Percentiles rank a stretch among this genome's conserved stretches.
Evolutionary conservation across 2,797 vertebrate species (phyloP).

Genomic region (Propithecus deckenii): DNA sequence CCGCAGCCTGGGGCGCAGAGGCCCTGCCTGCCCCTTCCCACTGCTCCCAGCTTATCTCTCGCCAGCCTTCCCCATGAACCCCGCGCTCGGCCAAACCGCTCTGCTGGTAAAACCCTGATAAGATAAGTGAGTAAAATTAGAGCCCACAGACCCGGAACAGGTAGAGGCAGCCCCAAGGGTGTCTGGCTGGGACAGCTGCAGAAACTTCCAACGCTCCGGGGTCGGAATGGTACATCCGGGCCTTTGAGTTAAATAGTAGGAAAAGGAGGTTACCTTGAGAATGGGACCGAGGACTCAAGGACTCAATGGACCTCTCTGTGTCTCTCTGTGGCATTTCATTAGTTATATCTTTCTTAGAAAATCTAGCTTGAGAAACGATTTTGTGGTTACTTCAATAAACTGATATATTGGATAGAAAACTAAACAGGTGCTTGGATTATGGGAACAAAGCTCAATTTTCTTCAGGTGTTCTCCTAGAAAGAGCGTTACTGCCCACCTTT

Average conservation of each 20-base stretch:
- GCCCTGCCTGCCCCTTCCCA: background rate
- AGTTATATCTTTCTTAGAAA: background rate
- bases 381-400: background rate
- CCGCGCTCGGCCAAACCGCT: background rate
- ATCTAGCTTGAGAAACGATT: background rate
- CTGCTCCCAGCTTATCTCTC: background rate
- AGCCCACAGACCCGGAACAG: background rate
- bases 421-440: background rate
- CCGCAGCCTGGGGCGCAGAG: background rate
- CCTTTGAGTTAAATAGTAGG: background rate
- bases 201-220: background rate
- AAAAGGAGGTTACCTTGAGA: rapidly evolving
- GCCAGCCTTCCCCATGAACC: background rate
- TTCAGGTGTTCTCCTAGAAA: background rate
- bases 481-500: rapidly evolving
- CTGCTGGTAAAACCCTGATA: slow-evolving; percentile 49
- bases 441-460: background rate
- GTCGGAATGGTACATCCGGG: rapidly evolving
- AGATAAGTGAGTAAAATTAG: slow-evolving; percentile 57
- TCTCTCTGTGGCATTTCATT: background rate
- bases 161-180: background rate
- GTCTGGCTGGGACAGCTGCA: background rate
- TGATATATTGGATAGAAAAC: background rate
- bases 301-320: rapidly evolving
- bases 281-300: background rate